Base-by-base conservation (phyloP, 53 echinoderm and acorn worm genomes). In the Astropecten irregularis region DNA sequence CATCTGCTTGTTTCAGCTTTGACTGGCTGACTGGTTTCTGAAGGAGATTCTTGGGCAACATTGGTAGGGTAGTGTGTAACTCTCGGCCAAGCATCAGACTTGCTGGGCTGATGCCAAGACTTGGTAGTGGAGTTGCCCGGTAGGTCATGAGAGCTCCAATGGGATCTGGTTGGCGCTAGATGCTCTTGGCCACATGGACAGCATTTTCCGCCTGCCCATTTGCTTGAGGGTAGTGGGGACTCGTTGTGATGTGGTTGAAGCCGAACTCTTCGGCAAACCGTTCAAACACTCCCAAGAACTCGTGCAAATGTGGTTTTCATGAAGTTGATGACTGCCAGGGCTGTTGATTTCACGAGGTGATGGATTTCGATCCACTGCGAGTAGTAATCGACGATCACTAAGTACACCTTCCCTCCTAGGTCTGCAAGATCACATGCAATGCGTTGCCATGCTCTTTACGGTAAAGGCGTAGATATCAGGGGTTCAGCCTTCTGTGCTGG, bases 401-500 rank as follows among this genome's bases (percentile, higher is more conserved):
- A 3, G 52, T 25, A 72, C 72, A 23, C 23, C 16, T 72, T 72
- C 2, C 72, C 72, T 3, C 9, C 27, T 11, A 72, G 28, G 1
- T 74, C 74, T 4, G 55, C 74, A 2, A 72, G 33, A 53, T 74
- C 74, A 55, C 74, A 77, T 5, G 71, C 71, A 47, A 71, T 71
- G 5, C 71, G 71, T 46, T 71, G 71, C 71, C 48, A 71, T 21
- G 71, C 9, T 49, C 71, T 47, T 13, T 71, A 4, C 22, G 71
- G 71, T 14, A 82, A 40, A 23, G 82, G 82, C 32, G 66, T 65
- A 9, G 63, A 50, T 0, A 82, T 82, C 54, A 82, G 40, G 35
- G 66, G 82, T 65, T 82, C 82, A 47, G 82, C 64, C n/a, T 10
- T 23, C 37, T 69, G 69, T 69, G 69, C 49, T 11, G 69, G 69